Percentiles rank a stretch among this genome's conserved stretches.
These are phyloP conservation scores for Bradypus variegatus DNA, from an alignment of 2,797 vertebrate genomes.

Conservation along the genomic window DNA sequence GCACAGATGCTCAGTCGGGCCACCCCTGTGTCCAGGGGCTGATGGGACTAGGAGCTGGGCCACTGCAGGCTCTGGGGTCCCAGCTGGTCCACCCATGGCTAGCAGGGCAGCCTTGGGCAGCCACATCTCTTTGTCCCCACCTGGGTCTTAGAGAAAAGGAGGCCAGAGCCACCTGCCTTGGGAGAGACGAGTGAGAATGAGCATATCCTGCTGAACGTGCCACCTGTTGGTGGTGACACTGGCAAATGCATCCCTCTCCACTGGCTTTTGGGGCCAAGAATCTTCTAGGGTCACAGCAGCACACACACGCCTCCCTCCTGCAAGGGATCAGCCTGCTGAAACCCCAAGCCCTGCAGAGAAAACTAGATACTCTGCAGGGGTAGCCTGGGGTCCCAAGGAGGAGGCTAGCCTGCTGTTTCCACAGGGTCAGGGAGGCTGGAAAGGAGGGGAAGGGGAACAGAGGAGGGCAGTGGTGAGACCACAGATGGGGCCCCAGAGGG, in stretches of 20 bases:
- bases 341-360: not conserved
- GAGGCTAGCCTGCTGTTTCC: not conserved
- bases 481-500: not conserved
- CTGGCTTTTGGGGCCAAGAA: not conserved
- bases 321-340: not conserved
- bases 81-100: not conserved
- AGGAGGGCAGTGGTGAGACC: not conserved
- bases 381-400: not conserved
- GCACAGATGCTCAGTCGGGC: not conserved
- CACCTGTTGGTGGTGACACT: not conserved
- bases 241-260: not conserved
- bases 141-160: not conserved
- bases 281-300: not conserved
- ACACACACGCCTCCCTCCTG: not conserved
- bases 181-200: not conserved
- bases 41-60: not conserved
- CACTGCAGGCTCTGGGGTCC: not conserved
- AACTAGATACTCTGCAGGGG: too few species aligned
- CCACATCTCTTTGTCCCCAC: not conserved
- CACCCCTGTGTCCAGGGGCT: not conserved
- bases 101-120: not conserved
- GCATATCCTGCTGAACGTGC: not conserved
- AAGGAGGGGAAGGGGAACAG: not conserved
- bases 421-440: not conserved
- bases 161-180: not conserved